These are phyloP conservation scores for Epizoanthus scotinus DNA, from an alignment of 92 coral and sea anemone genomes.

Conservation along the genomic window DNA sequence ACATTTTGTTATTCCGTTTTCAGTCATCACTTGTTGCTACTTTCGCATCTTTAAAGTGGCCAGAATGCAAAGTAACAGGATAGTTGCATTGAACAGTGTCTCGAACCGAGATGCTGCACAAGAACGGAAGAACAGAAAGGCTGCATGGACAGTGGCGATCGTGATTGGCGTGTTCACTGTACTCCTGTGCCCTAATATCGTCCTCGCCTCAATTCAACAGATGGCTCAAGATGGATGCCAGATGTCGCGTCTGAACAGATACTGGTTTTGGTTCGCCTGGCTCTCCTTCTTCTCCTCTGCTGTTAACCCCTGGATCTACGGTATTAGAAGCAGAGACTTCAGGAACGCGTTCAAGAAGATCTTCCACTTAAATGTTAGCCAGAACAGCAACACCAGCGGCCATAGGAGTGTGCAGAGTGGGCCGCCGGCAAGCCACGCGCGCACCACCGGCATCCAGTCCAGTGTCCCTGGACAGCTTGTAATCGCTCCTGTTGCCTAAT, in stretches of 20 bases:
- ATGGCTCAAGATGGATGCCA: conserved; percentile 25
- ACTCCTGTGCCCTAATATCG: conserved; percentile 29
- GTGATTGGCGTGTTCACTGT: conserved; percentile 35
- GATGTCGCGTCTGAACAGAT: conserved; percentile 28
- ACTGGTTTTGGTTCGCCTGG: conserved; percentile 38
- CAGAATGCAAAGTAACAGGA: conserved; percentile 10
- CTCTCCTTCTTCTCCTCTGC: conserved; percentile 25
- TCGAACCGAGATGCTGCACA: conserved; percentile 10
- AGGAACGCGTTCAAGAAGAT: conserved; percentile 31
- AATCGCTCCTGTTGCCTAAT: too few relatives aligned
- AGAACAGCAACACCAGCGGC: conserved; percentile 18
- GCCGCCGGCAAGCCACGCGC: too few relatives aligned
- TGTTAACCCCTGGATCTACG: conserved; percentile 35
- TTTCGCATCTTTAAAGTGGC: conserved; percentile 24
- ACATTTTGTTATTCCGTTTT: conserved; percentile 39
- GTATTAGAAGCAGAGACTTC: conserved; percentile 31
- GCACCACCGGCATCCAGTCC: too few relatives aligned
- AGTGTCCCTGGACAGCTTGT: too few relatives aligned
- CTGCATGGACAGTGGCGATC: conserved; percentile 39
- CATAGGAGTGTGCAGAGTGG: too few relatives aligned
- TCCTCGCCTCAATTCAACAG: conserved; percentile 32
- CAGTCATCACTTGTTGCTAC: conserved; percentile 24
- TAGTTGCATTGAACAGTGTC: conserved; percentile 9
- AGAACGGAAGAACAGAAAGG: conserved; percentile 32
- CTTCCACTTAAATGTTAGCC: conserved; percentile 11